Conservation (phyloP, 1,140 invertebrate genomes). For the Pogonognathellus flavescens region DNA sequence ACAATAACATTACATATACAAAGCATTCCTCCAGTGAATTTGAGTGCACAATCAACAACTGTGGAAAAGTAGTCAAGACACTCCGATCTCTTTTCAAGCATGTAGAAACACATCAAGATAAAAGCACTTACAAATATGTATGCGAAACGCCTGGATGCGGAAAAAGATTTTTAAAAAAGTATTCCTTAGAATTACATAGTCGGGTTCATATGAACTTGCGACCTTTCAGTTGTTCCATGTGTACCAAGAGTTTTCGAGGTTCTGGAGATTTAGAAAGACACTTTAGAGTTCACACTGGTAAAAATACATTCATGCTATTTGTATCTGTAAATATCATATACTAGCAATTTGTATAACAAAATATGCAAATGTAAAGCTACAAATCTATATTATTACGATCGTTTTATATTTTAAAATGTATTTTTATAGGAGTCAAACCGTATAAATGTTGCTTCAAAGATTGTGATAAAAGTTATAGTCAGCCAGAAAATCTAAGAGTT, state of each 20-base stretch:
- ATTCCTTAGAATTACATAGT: constrained; percentile 4
- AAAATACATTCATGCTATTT: too few species aligned
- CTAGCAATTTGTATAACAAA: too few species aligned
- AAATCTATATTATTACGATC: too few species aligned
- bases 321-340: too few species aligned
- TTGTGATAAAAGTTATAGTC: constrained; percentile 15
- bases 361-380: too few species aligned
- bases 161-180: constrained; percentile 30
- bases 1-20: neutral
- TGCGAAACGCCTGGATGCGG: neutral
- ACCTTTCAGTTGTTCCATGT: neutral
- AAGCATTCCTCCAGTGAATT: neutral
- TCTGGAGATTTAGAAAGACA: constrained; percentile 19
- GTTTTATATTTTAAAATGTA: too few species aligned
- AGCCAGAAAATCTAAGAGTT: constrained; percentile 14
- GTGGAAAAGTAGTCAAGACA: neutral
- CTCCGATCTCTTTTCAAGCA: constrained; percentile 2
- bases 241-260: neutral
- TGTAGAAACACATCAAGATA: constrained; percentile 27
- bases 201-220: constrained; percentile 18
- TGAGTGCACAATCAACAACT: constrained; percentile 27
- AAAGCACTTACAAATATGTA: constrained; percentile 19
- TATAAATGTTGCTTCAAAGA: constrained; percentile 20
- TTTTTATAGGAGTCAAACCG: constrained; percentile 11
- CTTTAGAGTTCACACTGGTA: constrained; percentile 29